Conservation (phyloP, 2,797 vertebrate species). For the Diceros bicornis region DNA sequence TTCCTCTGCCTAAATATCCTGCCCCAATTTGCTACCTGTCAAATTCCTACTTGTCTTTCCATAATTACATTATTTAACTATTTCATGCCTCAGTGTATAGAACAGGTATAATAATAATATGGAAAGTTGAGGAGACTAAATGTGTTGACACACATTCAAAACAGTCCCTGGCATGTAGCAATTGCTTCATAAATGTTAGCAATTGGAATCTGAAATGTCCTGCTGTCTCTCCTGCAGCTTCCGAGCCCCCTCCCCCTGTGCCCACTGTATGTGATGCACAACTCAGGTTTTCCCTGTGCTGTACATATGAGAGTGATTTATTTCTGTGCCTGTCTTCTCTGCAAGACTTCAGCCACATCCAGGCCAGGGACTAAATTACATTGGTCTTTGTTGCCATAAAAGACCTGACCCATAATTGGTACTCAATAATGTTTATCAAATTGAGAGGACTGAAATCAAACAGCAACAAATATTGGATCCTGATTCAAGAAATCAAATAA, state of each 20-base stretch:
- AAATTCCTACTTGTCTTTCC: background rate
- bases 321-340: background rate
- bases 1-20: background rate
- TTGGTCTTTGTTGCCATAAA: background rate
- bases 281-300: background rate
- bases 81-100: background rate
- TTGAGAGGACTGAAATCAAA: background rate
- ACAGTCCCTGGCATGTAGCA: background rate
- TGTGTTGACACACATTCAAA: background rate
- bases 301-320: background rate
- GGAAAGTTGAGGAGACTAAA: background rate
- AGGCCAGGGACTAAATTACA: background rate
- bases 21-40: background rate
- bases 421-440: background rate
- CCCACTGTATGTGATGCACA: background rate
- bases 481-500: conserved; percentile 15
- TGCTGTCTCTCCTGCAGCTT: background rate
- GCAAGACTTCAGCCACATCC: background rate
- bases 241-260: background rate
- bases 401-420: background rate
- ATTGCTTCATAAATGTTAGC: background rate
- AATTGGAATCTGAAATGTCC: background rate
- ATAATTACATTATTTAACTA: background rate
- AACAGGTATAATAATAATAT: background rate
- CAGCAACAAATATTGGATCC: background rate